These are phyloP conservation scores for Trichonephila inaurata DNA, from an alignment of 1,140 invertebrate species.

Conservation along the genomic window DNA sequence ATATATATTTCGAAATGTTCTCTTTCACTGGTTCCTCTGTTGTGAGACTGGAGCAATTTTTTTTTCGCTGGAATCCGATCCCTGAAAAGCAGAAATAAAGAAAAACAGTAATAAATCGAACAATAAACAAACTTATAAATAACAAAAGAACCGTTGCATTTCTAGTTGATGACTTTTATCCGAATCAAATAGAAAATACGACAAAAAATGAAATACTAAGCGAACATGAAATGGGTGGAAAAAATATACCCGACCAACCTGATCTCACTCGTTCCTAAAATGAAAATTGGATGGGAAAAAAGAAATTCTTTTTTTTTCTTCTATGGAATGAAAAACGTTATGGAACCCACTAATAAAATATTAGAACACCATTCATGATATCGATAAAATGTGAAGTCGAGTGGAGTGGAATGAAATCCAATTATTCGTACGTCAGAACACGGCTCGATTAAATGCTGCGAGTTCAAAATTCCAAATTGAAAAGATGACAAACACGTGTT, in stretches of 20 bases:
- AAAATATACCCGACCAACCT: constrained; percentile 45
- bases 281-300: constrained; percentile 27
- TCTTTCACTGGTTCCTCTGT: constrained; percentile 27
- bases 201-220: constrained; percentile 19
- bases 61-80: constrained; percentile 34
- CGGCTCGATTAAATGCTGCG: constrained; percentile 59
- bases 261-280: background rate
- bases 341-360: constrained; percentile 67
- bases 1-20: constrained; percentile 35
- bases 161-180: constrained; percentile 72
- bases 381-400: constrained; percentile 48
- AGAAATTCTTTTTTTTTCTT: background rate
- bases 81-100: constrained; percentile 15
- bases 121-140: constrained; percentile 57
- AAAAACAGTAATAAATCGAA: background rate
- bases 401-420: constrained; percentile 53
- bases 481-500: constrained; percentile 75
- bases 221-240: constrained; percentile 51
- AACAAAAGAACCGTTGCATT: constrained; percentile 62
- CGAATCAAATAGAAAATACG: constrained; percentile 59
- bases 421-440: constrained; percentile 55
- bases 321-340: constrained; percentile 30
- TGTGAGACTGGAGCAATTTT: background rate
- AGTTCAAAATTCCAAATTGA: constrained; percentile 72
- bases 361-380: constrained; percentile 52